Percentiles rank a stretch among this genome's conserved stretches.
These are phyloP conservation scores for Ibycter americanus DNA, from an alignment of 2,797 vertebrate species.

Conservation along the genomic window DNA sequence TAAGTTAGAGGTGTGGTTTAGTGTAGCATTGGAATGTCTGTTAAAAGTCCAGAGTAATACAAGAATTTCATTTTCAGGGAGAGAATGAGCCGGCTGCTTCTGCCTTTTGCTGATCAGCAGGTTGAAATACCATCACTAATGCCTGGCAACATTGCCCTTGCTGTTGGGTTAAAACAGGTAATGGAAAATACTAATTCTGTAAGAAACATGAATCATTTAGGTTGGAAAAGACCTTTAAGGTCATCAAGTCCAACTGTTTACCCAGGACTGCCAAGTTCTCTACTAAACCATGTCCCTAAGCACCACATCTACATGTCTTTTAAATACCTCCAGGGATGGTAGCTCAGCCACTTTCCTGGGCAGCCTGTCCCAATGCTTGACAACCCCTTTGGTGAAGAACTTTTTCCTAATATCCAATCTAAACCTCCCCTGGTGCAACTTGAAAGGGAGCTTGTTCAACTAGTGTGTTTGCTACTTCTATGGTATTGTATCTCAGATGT, in stretches of 20 bases:
- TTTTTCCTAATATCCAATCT: too few species aligned
- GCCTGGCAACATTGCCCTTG: conserved; percentile 93
- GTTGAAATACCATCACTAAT: conserved; percentile 90
- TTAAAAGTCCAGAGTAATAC: not conserved
- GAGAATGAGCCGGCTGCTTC: conserved; percentile 90
- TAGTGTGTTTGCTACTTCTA: not conserved
- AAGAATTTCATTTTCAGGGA: conserved; percentile 79
- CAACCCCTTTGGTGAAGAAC: too few species aligned
- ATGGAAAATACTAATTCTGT: not conserved
- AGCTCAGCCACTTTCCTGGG: too few species aligned
- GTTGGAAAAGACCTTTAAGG: too few species aligned
- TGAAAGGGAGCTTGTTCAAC: not conserved
- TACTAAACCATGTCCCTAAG: too few species aligned
- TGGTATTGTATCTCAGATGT: not conserved
- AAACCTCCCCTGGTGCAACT: too few species aligned
- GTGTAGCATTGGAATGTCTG: not conserved
- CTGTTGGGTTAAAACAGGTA: conserved; percentile 95
- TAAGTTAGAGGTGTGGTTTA: not conserved
- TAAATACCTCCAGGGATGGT: too few species aligned
- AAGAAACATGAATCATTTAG: not conserved
- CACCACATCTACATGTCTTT: too few species aligned
- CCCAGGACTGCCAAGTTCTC: too few species aligned
- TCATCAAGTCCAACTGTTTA: too few species aligned
- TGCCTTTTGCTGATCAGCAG: conserved; percentile 96
- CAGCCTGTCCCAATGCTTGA: too few species aligned